Evolutionary conservation across 2,797 vertebrate species (phyloP).

Genomic region (Buceros bicornis): DNA sequence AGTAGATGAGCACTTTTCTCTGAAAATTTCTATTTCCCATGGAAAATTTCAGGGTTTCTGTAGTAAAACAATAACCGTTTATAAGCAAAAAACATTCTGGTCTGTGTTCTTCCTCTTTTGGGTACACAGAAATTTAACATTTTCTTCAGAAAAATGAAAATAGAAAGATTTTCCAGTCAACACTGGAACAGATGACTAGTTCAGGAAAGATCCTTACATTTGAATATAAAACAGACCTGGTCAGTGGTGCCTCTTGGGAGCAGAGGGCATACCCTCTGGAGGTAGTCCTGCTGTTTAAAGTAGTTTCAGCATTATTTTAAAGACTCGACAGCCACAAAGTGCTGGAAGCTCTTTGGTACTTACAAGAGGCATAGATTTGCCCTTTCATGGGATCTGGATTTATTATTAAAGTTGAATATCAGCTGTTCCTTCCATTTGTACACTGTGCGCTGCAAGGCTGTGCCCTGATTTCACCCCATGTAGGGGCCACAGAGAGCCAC

Average conservation of each 20-base stretch:
- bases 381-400: not conserved
- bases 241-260: not conserved
- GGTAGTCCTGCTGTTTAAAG: not conserved
- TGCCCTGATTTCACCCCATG: not conserved
- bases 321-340: not conserved
- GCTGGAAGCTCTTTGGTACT: not conserved
- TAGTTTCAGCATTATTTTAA: not conserved
- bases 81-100: not conserved
- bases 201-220: not conserved
- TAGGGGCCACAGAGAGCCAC: not conserved
- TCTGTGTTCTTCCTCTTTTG: not conserved
- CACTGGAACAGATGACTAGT: not conserved
- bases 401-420: not conserved
- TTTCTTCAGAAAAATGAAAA: not conserved
- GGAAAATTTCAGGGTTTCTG: not conserved
- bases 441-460: not conserved
- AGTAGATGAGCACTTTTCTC: not conserved
- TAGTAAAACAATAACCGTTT: not conserved
- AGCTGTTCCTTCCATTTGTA: not conserved
- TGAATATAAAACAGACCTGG: not conserved
- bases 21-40: not conserved
- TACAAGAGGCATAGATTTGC: not conserved
- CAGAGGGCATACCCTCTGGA: not conserved
- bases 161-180: not conserved
- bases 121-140: not conserved